phyloP scores from a whole-genome alignment of 2,888 invertebrate genomes.

The Mamestra brassicae region DNA sequence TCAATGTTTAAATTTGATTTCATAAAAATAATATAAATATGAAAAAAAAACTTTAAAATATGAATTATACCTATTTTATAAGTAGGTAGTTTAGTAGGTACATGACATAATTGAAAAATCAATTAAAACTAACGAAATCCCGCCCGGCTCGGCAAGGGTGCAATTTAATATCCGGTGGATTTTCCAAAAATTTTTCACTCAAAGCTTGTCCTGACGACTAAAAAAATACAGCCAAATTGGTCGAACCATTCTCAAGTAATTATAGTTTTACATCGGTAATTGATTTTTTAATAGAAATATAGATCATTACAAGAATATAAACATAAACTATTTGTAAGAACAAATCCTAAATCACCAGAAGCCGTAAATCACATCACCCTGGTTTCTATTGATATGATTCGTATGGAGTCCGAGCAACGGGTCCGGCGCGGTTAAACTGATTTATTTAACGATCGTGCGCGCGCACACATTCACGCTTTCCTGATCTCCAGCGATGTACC shows the following conservation, averaged over 20 bases:
- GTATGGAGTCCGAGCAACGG: slow-evolving; percentile 58
- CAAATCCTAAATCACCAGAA: slow-evolving; percentile 2
- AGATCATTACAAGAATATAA: no score
- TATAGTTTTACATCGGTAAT: background rate
- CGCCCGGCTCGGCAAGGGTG: no score
- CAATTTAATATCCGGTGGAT: no score
- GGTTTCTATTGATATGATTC: slow-evolving; percentile 35
- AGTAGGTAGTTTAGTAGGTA: no score
- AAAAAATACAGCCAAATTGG: no score
- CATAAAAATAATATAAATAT: background rate
- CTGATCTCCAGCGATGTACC: slow-evolving; percentile 69
- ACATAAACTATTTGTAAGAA: background rate
- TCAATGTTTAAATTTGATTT: background rate
- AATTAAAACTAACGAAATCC: no score
- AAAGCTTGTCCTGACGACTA: no score
- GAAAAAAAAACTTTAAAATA: background rate
- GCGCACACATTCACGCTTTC: slow-evolving; percentile 83
- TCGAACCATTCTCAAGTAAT: background rate
- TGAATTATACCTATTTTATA: no score
- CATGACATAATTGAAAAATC: no score
- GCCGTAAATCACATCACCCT: slow-evolving; percentile 33
- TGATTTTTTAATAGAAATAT: no score
- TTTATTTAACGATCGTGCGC: slow-evolving; percentile 66
- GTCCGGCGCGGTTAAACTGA: slow-evolving; percentile 54
- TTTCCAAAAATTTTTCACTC: no score